phyloP scores from a whole-genome alignment of 1,140 invertebrate species.

The Tetramorium parvispinum region DNA sequence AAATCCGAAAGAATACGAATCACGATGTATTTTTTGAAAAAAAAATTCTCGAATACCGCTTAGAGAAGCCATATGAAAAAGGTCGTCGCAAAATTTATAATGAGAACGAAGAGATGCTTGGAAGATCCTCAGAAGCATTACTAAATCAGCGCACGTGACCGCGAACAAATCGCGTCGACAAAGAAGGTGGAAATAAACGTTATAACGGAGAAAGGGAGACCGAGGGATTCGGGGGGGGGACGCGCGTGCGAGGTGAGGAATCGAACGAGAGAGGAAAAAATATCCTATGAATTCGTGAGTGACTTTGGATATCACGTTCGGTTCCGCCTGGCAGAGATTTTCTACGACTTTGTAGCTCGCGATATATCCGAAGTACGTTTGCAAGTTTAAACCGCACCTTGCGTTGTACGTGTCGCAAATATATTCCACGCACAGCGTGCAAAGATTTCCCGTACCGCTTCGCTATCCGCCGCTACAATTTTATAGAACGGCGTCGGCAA shows the following conservation, averaged over 20 bases:
- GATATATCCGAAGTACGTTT: constrained; percentile 54
- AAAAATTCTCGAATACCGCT: not conserved
- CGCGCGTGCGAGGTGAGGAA: not conserved
- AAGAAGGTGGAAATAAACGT: constrained; percentile 63
- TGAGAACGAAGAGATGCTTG: constrained; percentile 53
- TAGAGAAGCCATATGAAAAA: not conserved
- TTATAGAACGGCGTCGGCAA: not conserved
- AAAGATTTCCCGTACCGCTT: constrained; percentile 9
- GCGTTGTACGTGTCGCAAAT: constrained; percentile 61
- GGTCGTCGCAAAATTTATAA: constrained; percentile 66
- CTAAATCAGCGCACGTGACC: constrained; percentile 66
- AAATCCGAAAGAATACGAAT: not conserved
- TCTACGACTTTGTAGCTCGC: constrained; percentile 63
- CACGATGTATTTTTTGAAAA: not conserved
- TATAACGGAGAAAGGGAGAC: not conserved
- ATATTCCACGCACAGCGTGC: constrained; percentile 56
- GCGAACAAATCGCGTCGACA: constrained; percentile 60
- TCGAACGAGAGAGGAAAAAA: constrained; percentile 52
- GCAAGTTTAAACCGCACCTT: constrained; percentile 59
- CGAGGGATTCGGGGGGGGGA: not conserved
- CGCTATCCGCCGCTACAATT: not conserved
- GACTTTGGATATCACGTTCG: constrained; percentile 74
- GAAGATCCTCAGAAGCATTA: constrained; percentile 67
- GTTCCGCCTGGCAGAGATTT: constrained; percentile 68
- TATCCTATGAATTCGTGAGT: constrained; percentile 76